Evolutionary conservation across 1,140 invertebrate genomes (phyloP).

Genomic region (Helicoverpa zea): DNA sequence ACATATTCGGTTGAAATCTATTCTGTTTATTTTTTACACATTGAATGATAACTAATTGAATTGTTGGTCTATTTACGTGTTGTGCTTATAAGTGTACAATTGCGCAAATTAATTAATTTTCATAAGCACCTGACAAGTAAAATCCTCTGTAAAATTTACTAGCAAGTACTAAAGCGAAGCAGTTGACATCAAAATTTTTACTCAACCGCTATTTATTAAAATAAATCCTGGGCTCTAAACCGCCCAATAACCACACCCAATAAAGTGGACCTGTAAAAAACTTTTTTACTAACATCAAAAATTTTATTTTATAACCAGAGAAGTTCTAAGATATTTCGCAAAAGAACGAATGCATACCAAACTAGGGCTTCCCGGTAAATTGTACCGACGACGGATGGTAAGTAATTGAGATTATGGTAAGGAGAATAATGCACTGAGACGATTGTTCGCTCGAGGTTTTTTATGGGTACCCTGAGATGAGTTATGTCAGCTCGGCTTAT

Average conservation of each 20-base stretch:
- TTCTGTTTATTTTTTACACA: no score
- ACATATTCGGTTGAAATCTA: no score
- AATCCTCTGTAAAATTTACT: no score
- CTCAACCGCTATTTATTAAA: background rate
- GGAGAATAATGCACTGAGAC: slow-evolving; percentile 37
- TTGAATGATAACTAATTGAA: no score
- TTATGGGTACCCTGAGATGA: slow-evolving; percentile 31
- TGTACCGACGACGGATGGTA: slow-evolving; percentile 31
- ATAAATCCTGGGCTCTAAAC: background rate
- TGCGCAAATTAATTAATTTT: no score
- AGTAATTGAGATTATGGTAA: slow-evolving; percentile 49
- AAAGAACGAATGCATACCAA: slow-evolving; percentile 37
- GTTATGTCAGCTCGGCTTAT: slow-evolving; percentile 26
- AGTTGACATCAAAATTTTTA: background rate
- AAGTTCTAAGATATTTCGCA: slow-evolving; percentile 23
- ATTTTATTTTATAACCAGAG: background rate
- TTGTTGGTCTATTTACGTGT: no score
- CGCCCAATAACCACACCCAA: slow-evolving; percentile 11
- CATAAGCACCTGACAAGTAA: no score
- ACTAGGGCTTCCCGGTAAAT: slow-evolving; percentile 24
- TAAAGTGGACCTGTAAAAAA: slow-evolving; percentile 18
- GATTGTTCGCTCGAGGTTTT: slow-evolving; percentile 37
- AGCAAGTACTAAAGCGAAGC: background rate
- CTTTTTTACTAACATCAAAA: background rate
- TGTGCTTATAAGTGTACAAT: no score